Evolutionary conservation across 2,113 vertebrate species (phyloP), one percentile per base, ranked within the genome.

Genomic region (Semnornis frantzii): DNA sequence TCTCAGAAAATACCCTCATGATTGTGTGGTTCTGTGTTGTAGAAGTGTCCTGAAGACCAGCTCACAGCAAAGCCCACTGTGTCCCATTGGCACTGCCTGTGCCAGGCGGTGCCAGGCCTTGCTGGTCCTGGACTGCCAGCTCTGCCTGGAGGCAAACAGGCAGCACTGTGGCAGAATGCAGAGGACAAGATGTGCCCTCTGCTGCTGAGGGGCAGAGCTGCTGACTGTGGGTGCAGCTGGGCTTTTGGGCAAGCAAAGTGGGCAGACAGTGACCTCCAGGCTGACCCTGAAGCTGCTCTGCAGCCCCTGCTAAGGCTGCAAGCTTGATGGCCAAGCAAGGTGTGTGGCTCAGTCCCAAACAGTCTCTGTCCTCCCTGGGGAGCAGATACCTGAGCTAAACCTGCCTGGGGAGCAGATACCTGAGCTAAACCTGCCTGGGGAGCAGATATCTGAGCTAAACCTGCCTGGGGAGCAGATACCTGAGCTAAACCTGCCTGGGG

Each of bases 81-180:
- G 64, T 30, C 1, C 1, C 44, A 7, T 25, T 28, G 25, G 33
- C 34, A 8, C 21, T 37, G 18, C 69, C 62, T 33, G 71, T 24
- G 63, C 63, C 59, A 13, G 64, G 30, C 2, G 23, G 30, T 20
- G 44, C 4, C 31, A 39, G 39, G 59, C 15, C 48, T 59, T 17
- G 59, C 69, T 39, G 48, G 8, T 62, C 44, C 77, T 0, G 6
- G 52, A 37, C 71, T 60, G 60, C 58, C 48, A 31, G 19, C 3
- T 39, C 70, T 57, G 50, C 46, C 15, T 50, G 66, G 31, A 21
- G 63, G 37, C 65, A 58, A 30, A 27, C 19, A 8, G 28, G 44
- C 48, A 34, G 46, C 1, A 3, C 63, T 14, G 63, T 31, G n/a
- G 50, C 24, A 9, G 3, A 0, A 4, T 3, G 2, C 31, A 2